Evolutionary conservation across 2,888 invertebrate genomes (phyloP).

Genomic region (Dilophus febrilis): DNA sequence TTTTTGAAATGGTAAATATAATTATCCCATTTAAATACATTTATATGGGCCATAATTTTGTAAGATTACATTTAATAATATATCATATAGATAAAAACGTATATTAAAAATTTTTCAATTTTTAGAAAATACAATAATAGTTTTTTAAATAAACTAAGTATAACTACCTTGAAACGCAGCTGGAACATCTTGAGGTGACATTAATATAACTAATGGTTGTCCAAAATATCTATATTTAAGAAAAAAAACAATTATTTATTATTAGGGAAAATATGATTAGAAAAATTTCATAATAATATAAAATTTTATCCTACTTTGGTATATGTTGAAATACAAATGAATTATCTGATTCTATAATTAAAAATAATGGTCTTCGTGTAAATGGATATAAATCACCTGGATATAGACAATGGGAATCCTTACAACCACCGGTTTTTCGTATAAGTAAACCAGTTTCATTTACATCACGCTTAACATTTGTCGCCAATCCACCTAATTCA

Average conservation of each 20-base stretch:
- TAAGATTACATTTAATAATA: too few relatives aligned
- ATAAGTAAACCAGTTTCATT: slow-evolving; percentile 28
- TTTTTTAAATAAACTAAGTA: background rate
- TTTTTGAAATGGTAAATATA: too few relatives aligned
- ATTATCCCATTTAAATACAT: too few relatives aligned
- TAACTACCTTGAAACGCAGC: slow-evolving; percentile 68
- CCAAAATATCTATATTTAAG: slow-evolving; percentile 70
- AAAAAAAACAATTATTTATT: too few relatives aligned
- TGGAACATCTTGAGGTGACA: slow-evolving; percentile 86
- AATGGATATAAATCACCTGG: slow-evolving; percentile 89
- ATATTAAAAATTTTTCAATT: too few relatives aligned
- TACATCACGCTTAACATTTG: slow-evolving; percentile 67
- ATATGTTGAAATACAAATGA: slow-evolving; percentile 83
- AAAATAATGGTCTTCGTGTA: slow-evolving; percentile 79
- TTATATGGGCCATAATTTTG: too few relatives aligned
- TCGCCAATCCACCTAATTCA: slow-evolving; percentile 79
- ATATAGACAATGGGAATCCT: slow-evolving; percentile 66
- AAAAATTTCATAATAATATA: background rate
- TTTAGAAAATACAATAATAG: too few relatives aligned
- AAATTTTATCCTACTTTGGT: slow-evolving; percentile 32
- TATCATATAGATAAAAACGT: too few relatives aligned
- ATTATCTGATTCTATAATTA: slow-evolving; percentile 91
- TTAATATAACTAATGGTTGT: slow-evolving; percentile 79
- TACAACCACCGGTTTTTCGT: slow-evolving; percentile 30
- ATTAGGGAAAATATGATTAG: too few relatives aligned